Evolutionary conservation across 2,113 vertebrate species (phyloP).

Genomic region (Sinocyclocheilus rhinocerous): DNA sequence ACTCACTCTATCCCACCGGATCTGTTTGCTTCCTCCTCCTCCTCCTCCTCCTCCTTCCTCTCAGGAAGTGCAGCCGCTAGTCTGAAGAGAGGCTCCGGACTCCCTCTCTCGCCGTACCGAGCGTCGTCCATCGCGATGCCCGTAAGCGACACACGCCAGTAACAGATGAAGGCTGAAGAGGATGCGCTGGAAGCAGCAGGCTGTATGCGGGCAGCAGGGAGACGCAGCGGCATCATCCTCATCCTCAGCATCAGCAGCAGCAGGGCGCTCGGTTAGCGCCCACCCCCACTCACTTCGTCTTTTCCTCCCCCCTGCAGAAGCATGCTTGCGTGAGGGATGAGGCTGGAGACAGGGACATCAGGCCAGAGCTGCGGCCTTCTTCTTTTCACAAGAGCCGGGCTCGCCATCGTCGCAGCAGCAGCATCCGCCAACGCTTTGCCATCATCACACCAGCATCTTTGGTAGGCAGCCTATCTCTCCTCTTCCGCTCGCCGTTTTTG

Average conservation of each 20-base stretch:
- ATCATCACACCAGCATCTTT: slow-evolving; percentile 98
- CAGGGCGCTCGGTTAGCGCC: slow-evolving; percentile 75
- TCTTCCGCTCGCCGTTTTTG: slow-evolving; percentile 54
- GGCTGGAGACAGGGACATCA: slow-evolving; percentile 85
- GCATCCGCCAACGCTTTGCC: slow-evolving; percentile 94
- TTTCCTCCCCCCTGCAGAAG: slow-evolving; percentile 90
- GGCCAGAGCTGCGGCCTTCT: slow-evolving; percentile 89
- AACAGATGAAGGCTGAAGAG: slow-evolving; percentile 41
- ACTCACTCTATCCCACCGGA: slow-evolving; percentile 69
- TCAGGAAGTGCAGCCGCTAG: slow-evolving; percentile 43
- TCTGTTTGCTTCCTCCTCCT: slow-evolving; percentile 67
- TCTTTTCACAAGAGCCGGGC: slow-evolving; percentile 91
- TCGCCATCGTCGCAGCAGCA: slow-evolving; percentile 81
- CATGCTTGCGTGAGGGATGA: slow-evolving; percentile 99
- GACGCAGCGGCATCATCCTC: slow-evolving; percentile 66
- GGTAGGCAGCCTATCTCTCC: slow-evolving; percentile 75
- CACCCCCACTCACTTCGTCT: slow-evolving; percentile 82
- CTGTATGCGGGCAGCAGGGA: slow-evolving; percentile 75
- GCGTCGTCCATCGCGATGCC: slow-evolving; percentile 63
- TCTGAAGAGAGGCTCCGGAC: slow-evolving; percentile 49
- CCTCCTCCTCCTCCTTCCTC: slow-evolving; percentile 62
- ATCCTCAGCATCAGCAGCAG: slow-evolving; percentile 59
- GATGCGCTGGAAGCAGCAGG: slow-evolving; percentile 61
- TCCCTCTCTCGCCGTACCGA: slow-evolving; percentile 64
- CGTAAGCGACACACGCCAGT: slow-evolving; percentile 14